Base-by-base conservation (phyloP, 2,113 vertebrate genomes). In the Chunga burmeisteri region DNA sequence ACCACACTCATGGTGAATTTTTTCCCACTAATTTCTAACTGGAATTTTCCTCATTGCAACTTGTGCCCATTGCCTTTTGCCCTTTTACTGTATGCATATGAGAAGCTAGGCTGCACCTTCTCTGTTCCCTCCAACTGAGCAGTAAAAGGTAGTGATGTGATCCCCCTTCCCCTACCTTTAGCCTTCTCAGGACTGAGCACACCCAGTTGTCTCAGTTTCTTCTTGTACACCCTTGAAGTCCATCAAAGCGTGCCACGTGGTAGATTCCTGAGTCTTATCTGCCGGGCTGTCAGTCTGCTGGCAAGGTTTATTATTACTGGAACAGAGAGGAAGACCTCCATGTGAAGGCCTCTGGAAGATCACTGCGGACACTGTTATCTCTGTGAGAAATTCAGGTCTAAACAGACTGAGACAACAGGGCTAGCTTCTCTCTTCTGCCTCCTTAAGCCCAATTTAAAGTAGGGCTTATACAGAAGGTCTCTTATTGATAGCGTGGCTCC, bases 241-340 rank as follows among this genome's bases (percentile, higher is more conserved):
- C 74, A 34, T 81, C 89, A 73, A 32, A 2, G 5, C 38, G n/a
- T 40, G 15, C 3, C 1, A 68, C 15, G 46, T 79, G 63, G 7
- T 81, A 21, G 34, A 90, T 83, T 93, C 56, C 36, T n/a, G 7
- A 14, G 25, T 10, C 79, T 97, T 97, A 97, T 98, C 96, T 86
- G 56, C 46, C 0, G 0, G 40, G 50, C 50, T 92, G 79, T 84
- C 77, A 67, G 55, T 61, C 59, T 78, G 40, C 58, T 0, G 2
- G 46, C 92, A 96, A 97, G 88, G 91, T 93, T 96, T 91, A 32
- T 96, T 97, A 56, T 89, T 65, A 25, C 70, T 95, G 95, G 94
- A 86, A 47, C 66, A 81, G 50, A 72, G 46, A 83, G 77, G 68
- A 79, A 92, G 93, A 55, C 32, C 92, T 93, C 72, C 1, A 5